Conservation (phyloP, 2,113 vertebrate genomes). For the Hippocampus abdominalis region DNA sequence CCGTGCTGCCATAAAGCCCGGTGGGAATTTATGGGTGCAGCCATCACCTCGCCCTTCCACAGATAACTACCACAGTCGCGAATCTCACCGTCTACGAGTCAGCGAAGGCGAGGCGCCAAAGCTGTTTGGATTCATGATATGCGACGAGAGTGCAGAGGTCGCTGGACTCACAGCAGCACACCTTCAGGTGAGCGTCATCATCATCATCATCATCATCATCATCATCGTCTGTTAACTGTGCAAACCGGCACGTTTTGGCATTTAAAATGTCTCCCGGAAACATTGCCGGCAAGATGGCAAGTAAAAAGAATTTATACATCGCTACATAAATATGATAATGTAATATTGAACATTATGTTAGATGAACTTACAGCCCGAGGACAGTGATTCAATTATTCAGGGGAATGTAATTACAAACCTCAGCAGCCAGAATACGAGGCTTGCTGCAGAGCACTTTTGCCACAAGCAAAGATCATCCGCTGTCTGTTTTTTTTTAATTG, state of each 20-base stretch:
- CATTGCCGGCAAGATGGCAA: slow-evolving; percentile 25
- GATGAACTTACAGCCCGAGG: slow-evolving; percentile 60
- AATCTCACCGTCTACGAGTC: slow-evolving; percentile 27
- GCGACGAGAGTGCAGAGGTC: slow-evolving; percentile 13
- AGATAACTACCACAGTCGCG: slow-evolving; percentile 30
- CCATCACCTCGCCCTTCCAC: slow-evolving; percentile 31
- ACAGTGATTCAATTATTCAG: slow-evolving; percentile 70
- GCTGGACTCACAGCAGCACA: slow-evolving; percentile 18
- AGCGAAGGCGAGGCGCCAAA: slow-evolving; percentile 10
- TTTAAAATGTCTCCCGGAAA: slow-evolving; percentile 35
- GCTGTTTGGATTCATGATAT: slow-evolving; percentile 15
- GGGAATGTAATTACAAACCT: slow-evolving; percentile 62
- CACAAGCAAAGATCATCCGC: slow-evolving; percentile 66
- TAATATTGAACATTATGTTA: slow-evolving; percentile 57
- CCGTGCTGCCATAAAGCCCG: slow-evolving; percentile 57
- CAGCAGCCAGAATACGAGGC: slow-evolving; percentile 29
- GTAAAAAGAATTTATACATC: slow-evolving; percentile 43
- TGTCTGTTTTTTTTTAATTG: slow-evolving; percentile 65
- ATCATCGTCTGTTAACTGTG: slow-evolving; percentile 29
- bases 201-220: slow-evolving; percentile 14
- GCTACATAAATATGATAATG: slow-evolving; percentile 55
- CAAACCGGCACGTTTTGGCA: slow-evolving; percentile 15
- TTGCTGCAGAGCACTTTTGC: slow-evolving; percentile 45
- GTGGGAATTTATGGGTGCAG: slow-evolving; percentile 59
- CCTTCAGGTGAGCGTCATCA: slow-evolving; percentile 18